Evolutionary conservation across 2,113 vertebrate species (phyloP), one percentile per base, ranked within the genome.

Genomic region (Trematomus loennbergii): DNA sequence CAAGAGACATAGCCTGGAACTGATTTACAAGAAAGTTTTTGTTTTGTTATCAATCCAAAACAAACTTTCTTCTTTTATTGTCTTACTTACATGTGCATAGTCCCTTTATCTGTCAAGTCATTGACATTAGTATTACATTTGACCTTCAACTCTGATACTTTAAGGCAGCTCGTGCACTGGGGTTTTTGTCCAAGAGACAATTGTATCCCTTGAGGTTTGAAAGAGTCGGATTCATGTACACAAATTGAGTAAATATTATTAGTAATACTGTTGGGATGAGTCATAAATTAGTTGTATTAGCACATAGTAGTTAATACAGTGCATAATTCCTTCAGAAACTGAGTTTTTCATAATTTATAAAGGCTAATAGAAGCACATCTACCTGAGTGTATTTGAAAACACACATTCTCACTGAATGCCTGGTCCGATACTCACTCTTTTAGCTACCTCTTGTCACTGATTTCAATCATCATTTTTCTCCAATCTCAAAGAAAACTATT

Each of bases 291-390:
- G 36, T 40, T 40, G 5, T 40, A 40, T 40, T 40, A 40, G 36
- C 7, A 8, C 36, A 8, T 40, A 40, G 36, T 40, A 40, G 1
- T 40, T 7, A 1, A 78, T 61, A 55, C 68, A n/a, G 33, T 29
- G 18, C 40, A 78, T 33, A 80, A 61, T 65, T 78, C 50, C 55
- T 65, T 69, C 29, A 52, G 70, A 65, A 80, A 57, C 46, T 63
- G 67, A 54, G 33, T 59, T 46, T 48, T 71, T 74, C 29, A 76
- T 75, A 36, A 74, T 64, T 69, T 22, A 62, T 67, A 17, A 12
- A 13, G 50, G 15, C 53, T 55, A 20, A 68, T 60, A 71, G 52
- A 74, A 54, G 50, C 60, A 40, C 8, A 40, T 29, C 29, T 4
- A 29, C 29, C 36, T 40, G 36, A 40, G 36, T 40, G 7, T 40